Conservation (phyloP, 2,113 vertebrate species). For the Chascanopsetta lugubris region DNA sequence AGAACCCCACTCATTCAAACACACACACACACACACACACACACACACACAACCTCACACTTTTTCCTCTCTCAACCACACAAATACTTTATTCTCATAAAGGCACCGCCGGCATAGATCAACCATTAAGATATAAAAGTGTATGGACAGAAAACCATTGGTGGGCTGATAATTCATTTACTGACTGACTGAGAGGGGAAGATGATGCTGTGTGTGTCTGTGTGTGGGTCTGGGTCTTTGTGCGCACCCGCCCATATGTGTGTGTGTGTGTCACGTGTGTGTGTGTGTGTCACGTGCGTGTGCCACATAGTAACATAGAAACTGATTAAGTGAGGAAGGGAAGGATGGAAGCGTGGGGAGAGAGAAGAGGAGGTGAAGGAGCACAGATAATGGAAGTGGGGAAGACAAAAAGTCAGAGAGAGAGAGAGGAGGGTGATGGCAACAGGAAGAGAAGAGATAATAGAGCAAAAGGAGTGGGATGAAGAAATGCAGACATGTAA, state of each 20-base stretch:
- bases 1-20: conserved; percentile 40
- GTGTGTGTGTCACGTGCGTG: conserved; percentile 4
- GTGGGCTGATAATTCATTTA: conserved; percentile 84
- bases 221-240: conserved; percentile 13
- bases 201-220: conserved; percentile 27
- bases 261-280: conserved; percentile 17
- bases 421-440: conserved; percentile 15
- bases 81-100: conserved; percentile 68
- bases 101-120: conserved; percentile 80
- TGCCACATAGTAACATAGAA: conserved; percentile 46
- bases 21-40: conserved; percentile 19
- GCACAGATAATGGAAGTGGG: conserved; percentile 53
- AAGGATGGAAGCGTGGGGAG: conserved; percentile 33
- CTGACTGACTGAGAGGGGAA: conserved; percentile 58
- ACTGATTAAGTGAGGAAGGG: conserved; percentile 60
- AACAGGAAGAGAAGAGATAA: conserved; percentile 28
- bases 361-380: conserved; percentile 31
- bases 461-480: conserved; percentile 8
- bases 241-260: background rate
- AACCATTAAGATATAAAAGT: conserved; percentile 81
- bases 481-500: conserved; percentile 10
- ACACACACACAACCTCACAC: conserved; percentile 16
- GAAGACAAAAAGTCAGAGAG: conserved; percentile 27
- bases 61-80: conserved; percentile 42
- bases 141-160: conserved; percentile 79